phyloP scores from a whole-genome alignment of 35 echinoderm and acorn worm genomes.

The Holothuria glaberrima region DNA sequence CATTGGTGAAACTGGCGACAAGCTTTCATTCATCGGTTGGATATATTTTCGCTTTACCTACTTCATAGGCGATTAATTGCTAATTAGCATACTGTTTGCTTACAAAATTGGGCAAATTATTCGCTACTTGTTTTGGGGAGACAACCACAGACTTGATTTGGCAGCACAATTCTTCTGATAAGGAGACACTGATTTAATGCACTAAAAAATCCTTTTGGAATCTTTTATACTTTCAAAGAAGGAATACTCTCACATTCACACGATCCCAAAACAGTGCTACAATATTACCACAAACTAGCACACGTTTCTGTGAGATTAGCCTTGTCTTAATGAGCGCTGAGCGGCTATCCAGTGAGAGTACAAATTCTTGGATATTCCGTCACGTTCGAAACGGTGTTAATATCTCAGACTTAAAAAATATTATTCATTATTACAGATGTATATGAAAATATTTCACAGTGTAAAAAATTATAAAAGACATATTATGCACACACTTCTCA shows the following conservation, averaged over 20 bases:
- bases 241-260: background rate
- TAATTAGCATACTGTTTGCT: slow-evolving; percentile 14
- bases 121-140: background rate
- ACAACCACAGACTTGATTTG: background rate
- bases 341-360: too few relatives aligned
- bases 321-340: too few relatives aligned
- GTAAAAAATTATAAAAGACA: too few relatives aligned
- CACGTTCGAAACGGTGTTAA: too few relatives aligned
- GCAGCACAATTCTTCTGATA: background rate
- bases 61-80: background rate
- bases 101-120: slow-evolving; percentile 15
- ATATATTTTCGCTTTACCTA: background rate
- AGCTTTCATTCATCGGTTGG: background rate
- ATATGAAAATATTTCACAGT: too few relatives aligned
- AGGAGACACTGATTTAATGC: background rate
- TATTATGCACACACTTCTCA: too few relatives aligned
- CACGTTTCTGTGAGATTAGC: too few relatives aligned
- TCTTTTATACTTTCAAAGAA: background rate
- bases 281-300: too few relatives aligned
- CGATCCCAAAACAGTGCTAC: background rate
- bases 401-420: too few relatives aligned
- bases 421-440: too few relatives aligned
- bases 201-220: too few relatives aligned
- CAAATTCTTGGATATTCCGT: background rate
- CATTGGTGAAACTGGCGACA: background rate